Conservation (phyloP, 1,140 invertebrate genomes). For the Drosophila neocordata region DNA sequence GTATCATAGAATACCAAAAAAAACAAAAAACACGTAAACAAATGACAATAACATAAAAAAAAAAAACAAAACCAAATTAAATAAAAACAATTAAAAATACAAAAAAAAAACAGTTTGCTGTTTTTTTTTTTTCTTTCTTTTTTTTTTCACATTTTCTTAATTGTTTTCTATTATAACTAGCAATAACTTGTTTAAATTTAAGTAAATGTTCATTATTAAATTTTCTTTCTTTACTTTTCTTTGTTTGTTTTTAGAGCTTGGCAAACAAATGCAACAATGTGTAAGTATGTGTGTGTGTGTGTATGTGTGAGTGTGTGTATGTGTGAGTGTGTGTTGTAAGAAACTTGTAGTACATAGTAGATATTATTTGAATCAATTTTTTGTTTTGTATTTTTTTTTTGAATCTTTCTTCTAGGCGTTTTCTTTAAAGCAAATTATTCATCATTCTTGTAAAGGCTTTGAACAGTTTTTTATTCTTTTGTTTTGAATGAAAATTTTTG, state of each 20-base stretch:
- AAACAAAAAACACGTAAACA: constrained; percentile 38
- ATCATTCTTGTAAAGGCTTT: constrained; percentile 34
- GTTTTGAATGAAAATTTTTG: constrained; percentile 43
- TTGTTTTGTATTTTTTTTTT: too few relatives aligned
- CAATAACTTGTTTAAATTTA: constrained; percentile 34
- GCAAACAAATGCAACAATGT: constrained; percentile 68
- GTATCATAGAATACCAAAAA: constrained; percentile 34
- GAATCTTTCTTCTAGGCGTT: constrained; percentile 13
- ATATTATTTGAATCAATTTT: constrained; percentile 33
- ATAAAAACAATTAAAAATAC: constrained; percentile 36
- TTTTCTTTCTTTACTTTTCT: constrained; percentile 23
- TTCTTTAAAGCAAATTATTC: constrained; percentile 46
- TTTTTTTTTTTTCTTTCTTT: constrained; percentile 9
- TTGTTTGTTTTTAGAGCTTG: constrained; percentile 21
- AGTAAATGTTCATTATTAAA: constrained; percentile 10
- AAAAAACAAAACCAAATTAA: constrained; percentile 50
- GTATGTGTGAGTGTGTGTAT: not conserved
- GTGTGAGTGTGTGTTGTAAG: constrained; percentile 23
- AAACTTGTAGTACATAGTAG: constrained; percentile 30
- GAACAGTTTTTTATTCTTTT: constrained; percentile 36
- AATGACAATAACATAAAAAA: constrained; percentile 43
- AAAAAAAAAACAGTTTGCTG: constrained; percentile 36
- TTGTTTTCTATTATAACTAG: constrained; percentile 33
- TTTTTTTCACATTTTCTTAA: not conserved
- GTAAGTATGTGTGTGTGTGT: not conserved